phyloP scores from a whole-genome alignment of 53 echinoderm and acorn worm genomes.

The Echinarachnius parma region DNA sequence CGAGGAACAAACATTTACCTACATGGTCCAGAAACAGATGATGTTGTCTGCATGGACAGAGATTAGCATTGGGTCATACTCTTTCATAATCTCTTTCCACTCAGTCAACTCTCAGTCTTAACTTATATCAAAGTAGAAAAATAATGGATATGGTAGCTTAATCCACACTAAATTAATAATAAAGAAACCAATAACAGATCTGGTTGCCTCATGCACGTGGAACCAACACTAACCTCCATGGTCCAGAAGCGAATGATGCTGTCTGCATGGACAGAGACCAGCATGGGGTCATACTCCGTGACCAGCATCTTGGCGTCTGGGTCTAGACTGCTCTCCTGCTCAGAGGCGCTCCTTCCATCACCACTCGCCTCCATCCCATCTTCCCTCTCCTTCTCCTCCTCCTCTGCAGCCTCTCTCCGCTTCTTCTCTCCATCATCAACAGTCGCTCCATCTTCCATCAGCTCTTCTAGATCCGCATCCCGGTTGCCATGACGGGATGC shows the following conservation, averaged over 20 bases:
- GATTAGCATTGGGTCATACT: constrained; percentile 72
- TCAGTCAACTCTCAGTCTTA: too few species aligned
- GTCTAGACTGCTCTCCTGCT: constrained; percentile 53
- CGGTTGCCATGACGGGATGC: not conserved
- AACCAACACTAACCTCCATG: constrained; percentile 82
- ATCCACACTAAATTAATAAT: too few species aligned
- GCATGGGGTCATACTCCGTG: constrained; percentile 67
- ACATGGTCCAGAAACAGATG: constrained; percentile 93
- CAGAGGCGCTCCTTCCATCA: not conserved
- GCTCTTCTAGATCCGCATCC: constrained; percentile 15
- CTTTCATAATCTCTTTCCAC: too few species aligned
- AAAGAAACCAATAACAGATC: too few species aligned
- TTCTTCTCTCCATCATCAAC: constrained; percentile 27
- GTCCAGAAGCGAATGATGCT: constrained; percentile 90
- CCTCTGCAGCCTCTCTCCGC: constrained; percentile 27
- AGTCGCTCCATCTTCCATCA: constrained; percentile 4
- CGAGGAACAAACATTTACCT: too few species aligned
- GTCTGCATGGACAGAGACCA: constrained; percentile 85
- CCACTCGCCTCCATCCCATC: not conserved
- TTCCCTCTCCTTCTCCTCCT: constrained; percentile 16
- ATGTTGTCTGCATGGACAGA: constrained; percentile 80
- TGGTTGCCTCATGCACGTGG: too few species aligned
- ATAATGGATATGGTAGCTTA: too few species aligned
- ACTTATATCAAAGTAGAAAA: too few species aligned
- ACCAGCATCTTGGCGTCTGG: constrained; percentile 69